Evolutionary conservation across 1,140 invertebrate genomes (phyloP), one percentile per base, ranked within the genome.

Genomic region (Drosophila equinoxialis): DNA sequence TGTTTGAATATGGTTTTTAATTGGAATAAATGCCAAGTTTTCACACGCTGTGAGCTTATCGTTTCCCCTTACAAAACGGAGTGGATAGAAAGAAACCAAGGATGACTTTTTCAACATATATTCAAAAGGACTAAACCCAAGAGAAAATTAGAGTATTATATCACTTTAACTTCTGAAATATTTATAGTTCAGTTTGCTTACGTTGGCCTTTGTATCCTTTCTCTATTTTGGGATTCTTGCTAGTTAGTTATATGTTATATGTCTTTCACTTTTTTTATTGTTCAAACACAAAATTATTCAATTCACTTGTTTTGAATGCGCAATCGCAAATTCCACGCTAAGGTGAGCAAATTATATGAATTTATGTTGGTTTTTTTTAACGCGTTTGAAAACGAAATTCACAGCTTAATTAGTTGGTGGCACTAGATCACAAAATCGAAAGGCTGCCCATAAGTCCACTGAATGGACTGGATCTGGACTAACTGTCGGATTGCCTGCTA

Each of bases 241-340:
- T 62, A 35, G 55, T 61, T 64, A 33, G 64, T 51, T 14, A 69
- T 26, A 11, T 48, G 14, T 48, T 8, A 48, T 48, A 39, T 45
- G 71, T 86, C 68, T 83, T 87, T 87, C 79, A 86, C 84, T 89
- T 87, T 65, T 30, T 30, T 30, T 79, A 70, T 79, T 65, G 68
- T 51, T 62, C 51, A 59, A 58, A 23, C 68, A 79, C 60, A 62
- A 42, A 30, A 66, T 71, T 79, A 79, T 66, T 68, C 76, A 70
- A 80, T 67, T 55, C 48, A 65, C 57, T 59, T 71, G 68, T 79
- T 83, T 59, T 48, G 48, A 77, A 54, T 87, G 71, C 69, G 68
- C 74, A 74, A 79, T 79, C 76, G 73, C 68, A 65, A 79, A 87
- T 77, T 77, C 72, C 76, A 71, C 76, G 79, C 72, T 69, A 68